Conservation (phyloP, 2,888 invertebrate species). For the Leptothorax acervorum region DNA sequence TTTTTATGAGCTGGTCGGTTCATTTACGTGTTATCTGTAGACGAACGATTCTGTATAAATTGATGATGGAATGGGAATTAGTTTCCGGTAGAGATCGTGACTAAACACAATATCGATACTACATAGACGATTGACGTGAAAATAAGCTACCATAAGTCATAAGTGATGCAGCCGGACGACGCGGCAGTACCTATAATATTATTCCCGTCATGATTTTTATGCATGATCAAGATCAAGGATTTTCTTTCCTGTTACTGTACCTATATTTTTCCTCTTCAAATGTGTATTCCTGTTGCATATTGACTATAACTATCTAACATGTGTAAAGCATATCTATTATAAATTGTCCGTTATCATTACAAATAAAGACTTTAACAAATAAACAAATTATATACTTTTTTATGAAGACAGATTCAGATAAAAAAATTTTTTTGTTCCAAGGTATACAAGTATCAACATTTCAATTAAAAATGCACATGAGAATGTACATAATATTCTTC, state of each 20-base stretch:
- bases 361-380: background rate
- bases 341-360: background rate
- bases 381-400: background rate
- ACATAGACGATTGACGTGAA: conserved; percentile 50
- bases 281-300: background rate
- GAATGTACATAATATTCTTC: background rate
- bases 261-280: background rate
- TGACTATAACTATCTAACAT: background rate
- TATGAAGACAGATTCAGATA: background rate
- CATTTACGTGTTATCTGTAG: background rate
- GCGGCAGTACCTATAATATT: conserved; percentile 14
- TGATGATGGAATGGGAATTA: conserved; percentile 53
- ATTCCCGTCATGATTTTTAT: conserved; percentile 50
- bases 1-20: background rate
- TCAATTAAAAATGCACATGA: background rate
- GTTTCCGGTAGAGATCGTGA: conserved; percentile 53
- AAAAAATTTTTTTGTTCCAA: background rate
- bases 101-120: conserved; percentile 56
- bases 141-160: conserved; percentile 36
- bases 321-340: background rate
- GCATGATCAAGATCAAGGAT: conserved; percentile 80
- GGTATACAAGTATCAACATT: background rate
- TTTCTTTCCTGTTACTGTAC: conserved; percentile 6
- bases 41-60: conserved; percentile 47
- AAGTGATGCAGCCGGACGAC: conserved; percentile 3